Conservation (phyloP, 2,888 invertebrate genomes). For the Sturmia bella region DNA sequence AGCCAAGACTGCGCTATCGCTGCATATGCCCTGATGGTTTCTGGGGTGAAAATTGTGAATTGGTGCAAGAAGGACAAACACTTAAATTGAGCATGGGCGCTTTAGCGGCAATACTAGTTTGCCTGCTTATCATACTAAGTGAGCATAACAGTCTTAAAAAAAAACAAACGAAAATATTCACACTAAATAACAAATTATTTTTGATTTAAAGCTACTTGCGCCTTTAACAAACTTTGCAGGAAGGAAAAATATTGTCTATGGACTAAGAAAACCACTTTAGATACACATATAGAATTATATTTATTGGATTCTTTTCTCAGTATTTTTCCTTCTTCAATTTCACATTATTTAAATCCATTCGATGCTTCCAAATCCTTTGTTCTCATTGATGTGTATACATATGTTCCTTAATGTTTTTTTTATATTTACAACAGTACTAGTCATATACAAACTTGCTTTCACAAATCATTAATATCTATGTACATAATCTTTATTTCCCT, state of each 20-base stretch:
- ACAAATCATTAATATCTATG: background rate
- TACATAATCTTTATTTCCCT: slow-evolving; percentile 11
- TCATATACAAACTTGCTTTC: slow-evolving; percentile 10
- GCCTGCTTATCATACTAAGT: slow-evolving; percentile 98
- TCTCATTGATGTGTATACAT: slow-evolving; percentile 6
- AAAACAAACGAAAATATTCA: background rate
- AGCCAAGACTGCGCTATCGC: slow-evolving; percentile 91
- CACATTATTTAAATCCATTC: background rate
- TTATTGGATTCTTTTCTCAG: background rate
- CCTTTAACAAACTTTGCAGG: background rate
- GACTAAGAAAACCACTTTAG: too few relatives aligned
- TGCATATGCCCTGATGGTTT: slow-evolving; percentile 96
- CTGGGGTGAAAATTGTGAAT: slow-evolving; percentile 97
- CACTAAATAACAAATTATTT: too few relatives aligned
- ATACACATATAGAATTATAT: too few relatives aligned
- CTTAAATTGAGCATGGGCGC: slow-evolving; percentile 98
- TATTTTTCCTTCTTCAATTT: background rate
- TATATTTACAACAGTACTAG: slow-evolving; percentile 36
- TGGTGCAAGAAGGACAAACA: slow-evolving; percentile 96
- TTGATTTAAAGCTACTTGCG: slow-evolving; percentile 53
- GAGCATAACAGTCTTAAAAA: slow-evolving; percentile 83
- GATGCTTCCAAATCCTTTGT: slow-evolving; percentile 20
- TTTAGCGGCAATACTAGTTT: slow-evolving; percentile 97
- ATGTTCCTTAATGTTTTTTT: slow-evolving; percentile 25
- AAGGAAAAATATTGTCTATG: background rate